Conservation (phyloP, 2,888 invertebrate genomes). For the Leucoma salicis region DNA sequence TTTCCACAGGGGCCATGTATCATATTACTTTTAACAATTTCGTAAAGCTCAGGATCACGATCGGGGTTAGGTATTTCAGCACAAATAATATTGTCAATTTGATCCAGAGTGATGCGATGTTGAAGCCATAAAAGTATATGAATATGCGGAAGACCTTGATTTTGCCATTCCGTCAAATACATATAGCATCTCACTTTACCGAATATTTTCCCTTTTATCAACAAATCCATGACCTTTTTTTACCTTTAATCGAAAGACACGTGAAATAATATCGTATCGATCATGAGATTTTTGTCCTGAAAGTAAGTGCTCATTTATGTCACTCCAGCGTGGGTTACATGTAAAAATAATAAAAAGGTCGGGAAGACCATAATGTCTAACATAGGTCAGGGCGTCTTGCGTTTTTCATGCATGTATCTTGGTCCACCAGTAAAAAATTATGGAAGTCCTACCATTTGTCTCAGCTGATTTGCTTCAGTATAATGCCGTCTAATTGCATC, state of each 20-base stretch:
- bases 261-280: neutral
- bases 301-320: neutral
- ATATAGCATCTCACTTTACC: conserved; percentile 4
- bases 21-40: conserved; percentile 9
- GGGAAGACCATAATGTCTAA: neutral
- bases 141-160: conserved; percentile 9
- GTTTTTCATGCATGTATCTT: neutral
- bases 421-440: neutral
- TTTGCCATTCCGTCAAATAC: conserved; percentile 6
- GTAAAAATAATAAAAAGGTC: conserved; percentile 1
- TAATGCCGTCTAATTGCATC: neutral
- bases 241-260: conserved; percentile 5
- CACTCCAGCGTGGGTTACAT: conserved; percentile 1
- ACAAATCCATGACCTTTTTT: conserved; percentile 4
- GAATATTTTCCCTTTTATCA: conserved; percentile 6
- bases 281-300: neutral
- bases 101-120: neutral
- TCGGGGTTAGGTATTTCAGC: conserved; percentile 11
- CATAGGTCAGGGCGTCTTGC: neutral
- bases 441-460: neutral
- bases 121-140: conserved; percentile 5
- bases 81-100: conserved; percentile 8
- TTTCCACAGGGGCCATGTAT: conserved; percentile 14
- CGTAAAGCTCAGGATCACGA: conserved; percentile 3
- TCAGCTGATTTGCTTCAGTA: neutral